Base-by-base conservation (phyloP, 2,888 invertebrate genomes). In the Tyria jacobaeae region DNA sequence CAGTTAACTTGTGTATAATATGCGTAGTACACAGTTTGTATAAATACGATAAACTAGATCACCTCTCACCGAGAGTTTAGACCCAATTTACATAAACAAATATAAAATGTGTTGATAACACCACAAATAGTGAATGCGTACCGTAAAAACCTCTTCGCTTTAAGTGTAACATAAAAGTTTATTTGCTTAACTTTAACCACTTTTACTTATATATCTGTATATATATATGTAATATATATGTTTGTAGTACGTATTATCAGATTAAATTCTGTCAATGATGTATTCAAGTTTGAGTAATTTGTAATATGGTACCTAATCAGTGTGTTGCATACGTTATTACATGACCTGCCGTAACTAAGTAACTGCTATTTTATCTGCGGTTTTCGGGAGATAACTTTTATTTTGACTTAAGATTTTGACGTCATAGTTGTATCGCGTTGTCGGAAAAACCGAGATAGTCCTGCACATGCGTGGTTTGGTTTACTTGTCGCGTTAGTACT, bases 381-480 rank as follows among this genome's bases (percentile, higher is more conserved):
- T 31, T 31, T 17, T 3, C 14, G 41, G 27, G 9, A 37, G 12
- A 58, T 48, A 37, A 39, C 41, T 48, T 57, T 21, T 59, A 75
- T 25, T 51, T 10, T 82, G 84, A 82, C 75, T 72, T 70, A 50
- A 53, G 27, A n/a, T n/a, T 34, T 21, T 47, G 79, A 81, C 83
- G 85, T 86, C 82, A 84, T 67, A 69, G 68, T 73, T 78, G 79
- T 82, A 78, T 55, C 70, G 81, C 79, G 65, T 82, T 34, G 44
- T 14, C 73, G 86, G 88, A 88, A 89, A 91, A 89, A 73, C 86
- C 84, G 78, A 84, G 85, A 83, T 85, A 85, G 86, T 82, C 80
- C 80, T 80, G 90, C 91, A 87, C 92, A 91, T 92, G 92, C 92
- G 92, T 89, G 82, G 87, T 87, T 85, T 89, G 82, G 87, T 87